Conservation (phyloP, 2,888 invertebrate species). For the Chymomyza caudatula region DNA sequence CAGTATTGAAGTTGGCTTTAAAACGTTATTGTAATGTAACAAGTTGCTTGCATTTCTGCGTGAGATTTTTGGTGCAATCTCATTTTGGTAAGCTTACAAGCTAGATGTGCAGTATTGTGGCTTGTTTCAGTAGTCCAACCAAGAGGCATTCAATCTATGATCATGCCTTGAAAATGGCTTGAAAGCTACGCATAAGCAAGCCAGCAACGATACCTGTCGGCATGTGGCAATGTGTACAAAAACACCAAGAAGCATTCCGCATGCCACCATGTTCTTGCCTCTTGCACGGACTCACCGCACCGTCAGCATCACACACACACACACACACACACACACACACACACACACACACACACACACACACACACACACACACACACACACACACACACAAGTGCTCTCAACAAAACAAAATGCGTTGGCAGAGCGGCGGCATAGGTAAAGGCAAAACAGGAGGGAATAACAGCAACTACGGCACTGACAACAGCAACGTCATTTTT, state of each 20-base stretch:
- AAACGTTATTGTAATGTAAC: too few species aligned
- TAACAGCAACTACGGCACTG: constrained; percentile 31
- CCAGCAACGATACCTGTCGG: constrained; percentile 42
- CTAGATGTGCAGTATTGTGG: not conserved
- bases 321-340: not conserved
- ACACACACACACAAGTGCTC: constrained; percentile 43
- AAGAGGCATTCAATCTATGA: not conserved
- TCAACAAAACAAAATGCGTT: constrained; percentile 70
- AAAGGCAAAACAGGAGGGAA: constrained; percentile 3
- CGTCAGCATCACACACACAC: constrained; percentile 13
- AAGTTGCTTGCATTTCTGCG: not conserved
- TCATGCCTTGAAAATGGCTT: not conserved
- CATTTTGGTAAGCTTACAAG: not conserved
- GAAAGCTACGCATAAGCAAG: not conserved
- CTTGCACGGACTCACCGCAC: constrained; percentile 20
- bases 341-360: constrained; percentile 11
- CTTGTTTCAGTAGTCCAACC: not conserved
- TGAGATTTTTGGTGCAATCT: not conserved
- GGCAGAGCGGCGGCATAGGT: constrained; percentile 33
- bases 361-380: constrained; percentile 27
- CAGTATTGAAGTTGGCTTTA: constrained; percentile 20
- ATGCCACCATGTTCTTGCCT: constrained; percentile 30
- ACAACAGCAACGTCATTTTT: constrained; percentile 64
- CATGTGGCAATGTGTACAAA: constrained; percentile 33
- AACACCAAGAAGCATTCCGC: constrained; percentile 54